These are phyloP conservation scores for Trachymyrmex septentrionalis DNA, from an alignment of 1,140 invertebrate genomes.

Conservation along the genomic window DNA sequence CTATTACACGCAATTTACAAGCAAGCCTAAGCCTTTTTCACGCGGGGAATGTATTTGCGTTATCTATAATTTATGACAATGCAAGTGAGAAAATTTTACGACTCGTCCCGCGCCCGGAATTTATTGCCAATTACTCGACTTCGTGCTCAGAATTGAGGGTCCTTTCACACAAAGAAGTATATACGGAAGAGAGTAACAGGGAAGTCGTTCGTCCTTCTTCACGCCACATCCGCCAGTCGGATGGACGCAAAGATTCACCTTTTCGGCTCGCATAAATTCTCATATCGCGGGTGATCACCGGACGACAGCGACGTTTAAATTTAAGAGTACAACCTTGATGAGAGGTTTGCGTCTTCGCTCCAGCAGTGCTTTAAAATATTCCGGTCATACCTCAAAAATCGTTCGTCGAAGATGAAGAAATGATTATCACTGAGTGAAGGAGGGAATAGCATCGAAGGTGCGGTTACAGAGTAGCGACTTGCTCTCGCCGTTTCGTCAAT, in stretches of 20 bases:
- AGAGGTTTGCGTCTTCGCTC: not conserved
- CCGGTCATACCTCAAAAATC: slow-evolving; percentile 7
- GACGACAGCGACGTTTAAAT: slow-evolving; percentile 15
- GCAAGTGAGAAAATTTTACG: slow-evolving; percentile 77
- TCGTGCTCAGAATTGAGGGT: slow-evolving; percentile 75
- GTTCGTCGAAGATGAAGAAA: slow-evolving; percentile 28
- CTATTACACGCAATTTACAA: slow-evolving; percentile 69
- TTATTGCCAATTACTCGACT: slow-evolving; percentile 78
- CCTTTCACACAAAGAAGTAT: slow-evolving; percentile 44
- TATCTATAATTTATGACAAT: slow-evolving; percentile 78
- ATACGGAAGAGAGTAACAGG: slow-evolving; percentile 55
- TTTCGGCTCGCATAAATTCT: slow-evolving; percentile 44
- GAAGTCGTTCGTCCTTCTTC: slow-evolving; percentile 37
- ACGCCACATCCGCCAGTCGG: not conserved
- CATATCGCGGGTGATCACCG: slow-evolving; percentile 24
- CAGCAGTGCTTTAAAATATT: slow-evolving; percentile 9
- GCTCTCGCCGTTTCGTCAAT: not conserved
- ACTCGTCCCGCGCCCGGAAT: slow-evolving; percentile 66
- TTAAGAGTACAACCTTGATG: slow-evolving; percentile 30
- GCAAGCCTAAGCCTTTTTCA: slow-evolving; percentile 47
- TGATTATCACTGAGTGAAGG: not conserved
- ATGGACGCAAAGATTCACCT: slow-evolving; percentile 18
- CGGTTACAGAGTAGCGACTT: not conserved
- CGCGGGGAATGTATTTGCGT: slow-evolving; percentile 32
- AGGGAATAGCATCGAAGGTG: not conserved